Conservation (phyloP, 2,113 vertebrate species). For the Rhinogobius similis region DNA sequence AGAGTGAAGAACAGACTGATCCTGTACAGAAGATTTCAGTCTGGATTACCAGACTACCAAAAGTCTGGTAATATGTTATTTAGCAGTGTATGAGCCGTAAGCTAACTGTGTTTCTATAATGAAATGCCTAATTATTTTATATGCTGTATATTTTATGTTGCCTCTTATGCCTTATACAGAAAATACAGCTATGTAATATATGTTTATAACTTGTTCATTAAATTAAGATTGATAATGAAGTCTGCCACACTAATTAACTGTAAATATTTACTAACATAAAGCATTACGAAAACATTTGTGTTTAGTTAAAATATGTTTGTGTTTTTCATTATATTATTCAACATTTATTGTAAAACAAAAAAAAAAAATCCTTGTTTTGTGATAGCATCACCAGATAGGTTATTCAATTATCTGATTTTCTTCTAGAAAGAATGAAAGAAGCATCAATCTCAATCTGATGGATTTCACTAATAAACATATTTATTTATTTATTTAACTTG, state of each 20-base stretch:
- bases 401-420: not conserved
- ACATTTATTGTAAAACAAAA: not conserved
- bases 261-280: not conserved
- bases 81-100: conserved; percentile 58
- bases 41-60: not conserved
- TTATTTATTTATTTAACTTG: conserved; percentile 9
- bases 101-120: conserved; percentile 47
- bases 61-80: conserved; percentile 23
- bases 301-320: not conserved
- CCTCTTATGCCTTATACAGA: conserved; percentile 25
- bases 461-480: conserved; percentile 4
- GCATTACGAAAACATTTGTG: not conserved
- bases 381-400: not conserved
- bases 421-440: not conserved
- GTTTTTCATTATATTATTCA: not conserved
- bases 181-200: conserved; percentile 1
- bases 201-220: not conserved
- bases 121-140: conserved; percentile 37
- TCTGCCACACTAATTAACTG: not conserved
- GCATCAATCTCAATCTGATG: not conserved
- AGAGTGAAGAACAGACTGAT: no score
- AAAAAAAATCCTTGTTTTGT: not conserved
- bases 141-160: conserved; percentile 41
- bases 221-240: not conserved
- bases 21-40: not conserved